These are phyloP conservation scores for Steatocranus sp. DNA, from an alignment of 2,797 vertebrate genomes.

Conservation along the genomic window DNA sequence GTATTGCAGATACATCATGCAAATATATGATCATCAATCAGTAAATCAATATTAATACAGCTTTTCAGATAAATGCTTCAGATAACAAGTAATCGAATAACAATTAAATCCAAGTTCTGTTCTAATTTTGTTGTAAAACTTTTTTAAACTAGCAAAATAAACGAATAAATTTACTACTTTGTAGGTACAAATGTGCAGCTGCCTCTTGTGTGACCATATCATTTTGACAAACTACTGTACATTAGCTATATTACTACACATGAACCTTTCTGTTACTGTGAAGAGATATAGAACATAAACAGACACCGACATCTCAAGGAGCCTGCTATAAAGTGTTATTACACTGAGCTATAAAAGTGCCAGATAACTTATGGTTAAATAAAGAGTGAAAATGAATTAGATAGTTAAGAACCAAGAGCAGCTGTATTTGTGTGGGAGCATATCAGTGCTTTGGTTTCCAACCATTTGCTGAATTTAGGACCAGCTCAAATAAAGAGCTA, in stretches of 20 bases:
- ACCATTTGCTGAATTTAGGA: not conserved
- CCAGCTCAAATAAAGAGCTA: not conserved
- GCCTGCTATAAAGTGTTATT: slow-evolving; percentile 41
- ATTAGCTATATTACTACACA: slow-evolving; percentile 3
- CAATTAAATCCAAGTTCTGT: not conserved
- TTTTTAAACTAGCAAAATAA: not conserved
- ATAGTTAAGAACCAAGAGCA: slow-evolving; percentile 1
- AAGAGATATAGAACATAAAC: slow-evolving; percentile 24
- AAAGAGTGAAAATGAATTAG: slow-evolving; percentile 32
- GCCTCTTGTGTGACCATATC: not conserved
- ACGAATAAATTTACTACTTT: not conserved
- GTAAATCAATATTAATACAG: not conserved
- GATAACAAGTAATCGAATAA: not conserved
- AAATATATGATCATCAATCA: not conserved
- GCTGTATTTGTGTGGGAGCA: not conserved
- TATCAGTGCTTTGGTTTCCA: not conserved
- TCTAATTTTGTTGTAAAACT: not conserved
- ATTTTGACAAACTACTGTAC: not conserved
- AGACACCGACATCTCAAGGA: slow-evolving; percentile 17
- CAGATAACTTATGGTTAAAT: slow-evolving; percentile 19
- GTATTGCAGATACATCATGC: not conserved
- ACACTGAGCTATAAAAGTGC: slow-evolving; percentile 39
- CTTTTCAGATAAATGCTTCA: not conserved
- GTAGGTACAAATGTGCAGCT: not conserved
- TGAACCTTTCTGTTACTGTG: not conserved